Conservation (phyloP, 1,140 invertebrate genomes). For the Bombus impatiens region DNA sequence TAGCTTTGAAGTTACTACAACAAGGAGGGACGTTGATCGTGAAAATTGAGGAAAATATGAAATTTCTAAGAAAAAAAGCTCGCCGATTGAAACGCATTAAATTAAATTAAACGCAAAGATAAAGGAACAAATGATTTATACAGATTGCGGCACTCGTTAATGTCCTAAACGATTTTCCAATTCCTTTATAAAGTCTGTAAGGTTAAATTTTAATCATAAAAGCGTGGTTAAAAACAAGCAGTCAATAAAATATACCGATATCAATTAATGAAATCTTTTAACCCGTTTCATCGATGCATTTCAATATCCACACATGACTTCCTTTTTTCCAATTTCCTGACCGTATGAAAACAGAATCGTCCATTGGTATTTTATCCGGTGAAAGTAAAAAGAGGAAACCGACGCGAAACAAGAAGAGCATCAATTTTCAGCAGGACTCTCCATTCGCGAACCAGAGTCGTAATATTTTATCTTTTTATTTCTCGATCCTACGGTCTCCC, state of each 20-base stretch:
- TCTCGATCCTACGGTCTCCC: neutral
- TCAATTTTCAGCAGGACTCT: neutral
- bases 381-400: neutral
- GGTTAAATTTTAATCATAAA: neutral
- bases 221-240: neutral
- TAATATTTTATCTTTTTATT: neutral
- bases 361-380: neutral
- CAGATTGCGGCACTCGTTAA: neutral
- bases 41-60: too few relatives aligned
- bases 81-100: too few relatives aligned
- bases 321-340: neutral
- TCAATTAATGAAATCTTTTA: neutral
- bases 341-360: neutral
- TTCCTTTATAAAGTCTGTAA: neutral
- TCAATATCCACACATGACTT: neutral
- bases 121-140: too few relatives aligned
- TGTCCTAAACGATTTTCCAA: neutral
- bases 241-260: neutral
- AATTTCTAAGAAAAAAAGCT: too few relatives aligned
- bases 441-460: neutral
- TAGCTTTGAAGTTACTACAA: too few relatives aligned
- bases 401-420: neutral
- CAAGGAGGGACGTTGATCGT: too few relatives aligned
- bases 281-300: neutral
- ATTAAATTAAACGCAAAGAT: too few relatives aligned